Evolutionary conservation across 2,113 vertebrate species (phyloP).

Genomic region (Crotalus helleri): DNA sequence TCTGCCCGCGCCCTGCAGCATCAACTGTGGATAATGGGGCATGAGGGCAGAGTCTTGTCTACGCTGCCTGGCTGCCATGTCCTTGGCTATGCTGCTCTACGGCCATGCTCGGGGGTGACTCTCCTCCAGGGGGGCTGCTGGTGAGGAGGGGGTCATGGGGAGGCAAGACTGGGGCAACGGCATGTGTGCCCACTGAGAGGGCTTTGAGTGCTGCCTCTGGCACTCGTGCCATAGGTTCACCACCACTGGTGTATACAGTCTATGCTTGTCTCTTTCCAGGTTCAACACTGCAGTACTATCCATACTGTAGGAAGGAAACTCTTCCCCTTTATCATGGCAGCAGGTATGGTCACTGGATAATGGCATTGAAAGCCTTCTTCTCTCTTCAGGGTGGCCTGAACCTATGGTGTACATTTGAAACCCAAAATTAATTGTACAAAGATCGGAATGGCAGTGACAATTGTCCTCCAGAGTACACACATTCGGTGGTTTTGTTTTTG

Average conservation of each 20-base stretch:
- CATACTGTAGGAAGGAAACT: not conserved
- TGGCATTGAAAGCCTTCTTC: not conserved
- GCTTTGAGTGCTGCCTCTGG: too few species aligned
- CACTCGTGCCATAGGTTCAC: too few species aligned
- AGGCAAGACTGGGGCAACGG: too few species aligned
- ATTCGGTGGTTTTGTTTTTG: not conserved
- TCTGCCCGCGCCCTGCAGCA: too few species aligned
- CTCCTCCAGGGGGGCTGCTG: too few species aligned
- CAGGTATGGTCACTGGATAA: not conserved
- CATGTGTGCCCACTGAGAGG: too few species aligned
- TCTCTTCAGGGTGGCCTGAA: not conserved
- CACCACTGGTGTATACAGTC: not conserved
- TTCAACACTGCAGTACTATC: not conserved
- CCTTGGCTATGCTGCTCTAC: too few species aligned
- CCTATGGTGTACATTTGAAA: not conserved
- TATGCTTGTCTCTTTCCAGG: not conserved
- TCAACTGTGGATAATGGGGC: too few species aligned
- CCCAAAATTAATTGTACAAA: not conserved
- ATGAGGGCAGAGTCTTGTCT: too few species aligned
- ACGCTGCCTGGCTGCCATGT: too few species aligned
- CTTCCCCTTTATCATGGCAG: not conserved
- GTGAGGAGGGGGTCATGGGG: too few species aligned
- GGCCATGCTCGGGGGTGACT: too few species aligned
- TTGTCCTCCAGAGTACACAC: slow-evolving; percentile 19
- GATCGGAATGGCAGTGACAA: not conserved